A percentile compares a stretch with the other conserved stretches of the same genome.
Evolutionary conservation across 2,113 vertebrate genomes (phyloP).

Genomic region (Calypte anna): DNA sequence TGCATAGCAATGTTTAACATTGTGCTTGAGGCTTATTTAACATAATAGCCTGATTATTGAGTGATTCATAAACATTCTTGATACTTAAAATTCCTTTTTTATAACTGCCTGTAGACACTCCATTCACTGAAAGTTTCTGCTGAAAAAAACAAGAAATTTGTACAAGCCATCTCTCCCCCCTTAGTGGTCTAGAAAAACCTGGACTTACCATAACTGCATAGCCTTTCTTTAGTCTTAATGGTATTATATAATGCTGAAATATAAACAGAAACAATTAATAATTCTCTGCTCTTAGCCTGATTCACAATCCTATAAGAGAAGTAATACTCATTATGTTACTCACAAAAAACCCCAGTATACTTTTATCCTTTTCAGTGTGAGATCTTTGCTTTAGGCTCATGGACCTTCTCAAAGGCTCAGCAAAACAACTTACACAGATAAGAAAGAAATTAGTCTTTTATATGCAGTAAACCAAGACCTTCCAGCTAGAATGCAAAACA

Average conservation of each 20-base stretch:
- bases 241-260: slow-evolving; percentile 34
- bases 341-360: background rate
- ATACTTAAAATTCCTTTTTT: background rate
- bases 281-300: background rate
- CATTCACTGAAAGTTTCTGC: background rate
- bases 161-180: background rate
- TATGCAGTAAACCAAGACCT: background rate
- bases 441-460: background rate
- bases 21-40: background rate
- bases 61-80: background rate
- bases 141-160: background rate
- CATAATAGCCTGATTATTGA: background rate
- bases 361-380: background rate
- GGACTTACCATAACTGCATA: slow-evolving; percentile 76
- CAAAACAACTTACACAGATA: background rate
- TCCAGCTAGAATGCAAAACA: background rate
- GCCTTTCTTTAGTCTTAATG: slow-evolving; percentile 47
- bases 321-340: background rate
- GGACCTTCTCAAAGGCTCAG: background rate
- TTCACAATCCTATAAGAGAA: background rate
- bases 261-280: slow-evolving; percentile 41
- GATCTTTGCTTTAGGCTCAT: background rate
- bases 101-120: background rate
- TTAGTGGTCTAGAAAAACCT: background rate
- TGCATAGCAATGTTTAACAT: background rate